These are phyloP conservation scores for Andrena cerasifolii DNA, from an alignment of 1,140 invertebrate genomes.

Conservation along the genomic window DNA sequence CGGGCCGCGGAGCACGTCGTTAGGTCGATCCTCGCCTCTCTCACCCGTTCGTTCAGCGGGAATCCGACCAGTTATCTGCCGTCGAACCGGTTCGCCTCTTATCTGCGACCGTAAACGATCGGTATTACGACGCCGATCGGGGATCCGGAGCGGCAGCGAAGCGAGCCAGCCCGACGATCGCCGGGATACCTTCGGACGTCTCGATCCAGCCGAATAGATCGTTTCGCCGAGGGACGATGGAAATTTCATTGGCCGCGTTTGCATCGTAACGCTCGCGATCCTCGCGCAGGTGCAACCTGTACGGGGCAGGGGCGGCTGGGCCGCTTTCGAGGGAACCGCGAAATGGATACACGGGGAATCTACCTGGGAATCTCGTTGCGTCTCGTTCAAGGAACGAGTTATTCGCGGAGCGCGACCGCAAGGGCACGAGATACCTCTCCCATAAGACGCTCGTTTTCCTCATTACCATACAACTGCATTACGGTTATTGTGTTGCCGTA, in stretches of 20 bases:
- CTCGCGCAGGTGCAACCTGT: background rate
- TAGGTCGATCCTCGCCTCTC: slow-evolving; percentile 32
- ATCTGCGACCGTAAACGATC: slow-evolving; percentile 50
- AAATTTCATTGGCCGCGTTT: slow-evolving; percentile 12
- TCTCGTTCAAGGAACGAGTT: slow-evolving; percentile 30
- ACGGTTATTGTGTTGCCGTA: slow-evolving; percentile 49
- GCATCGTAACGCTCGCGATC: background rate
- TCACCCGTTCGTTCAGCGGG: slow-evolving; percentile 25
- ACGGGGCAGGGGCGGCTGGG: no score
- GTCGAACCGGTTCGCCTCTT: slow-evolving; percentile 42
- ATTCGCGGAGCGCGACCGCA: slow-evolving; percentile 25
- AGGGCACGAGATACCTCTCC: slow-evolving; percentile 13
- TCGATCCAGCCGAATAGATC: background rate
- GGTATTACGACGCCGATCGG: slow-evolving; percentile 24
- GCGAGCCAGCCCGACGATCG: background rate
- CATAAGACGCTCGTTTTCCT: slow-evolving; percentile 47
- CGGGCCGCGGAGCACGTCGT: slow-evolving; percentile 52
- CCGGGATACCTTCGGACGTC: background rate
- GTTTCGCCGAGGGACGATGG: background rate
- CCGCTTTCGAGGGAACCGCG: background rate
- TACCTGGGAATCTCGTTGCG: slow-evolving; percentile 19
- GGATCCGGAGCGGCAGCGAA: background rate
- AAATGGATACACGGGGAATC: slow-evolving; percentile 20
- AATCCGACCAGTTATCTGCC: slow-evolving; percentile 26
- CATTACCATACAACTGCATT: slow-evolving; percentile 53